These are phyloP conservation scores for Eristalis pertinax DNA, from an alignment of 2,888 invertebrate genomes.

Conservation along the genomic window DNA sequence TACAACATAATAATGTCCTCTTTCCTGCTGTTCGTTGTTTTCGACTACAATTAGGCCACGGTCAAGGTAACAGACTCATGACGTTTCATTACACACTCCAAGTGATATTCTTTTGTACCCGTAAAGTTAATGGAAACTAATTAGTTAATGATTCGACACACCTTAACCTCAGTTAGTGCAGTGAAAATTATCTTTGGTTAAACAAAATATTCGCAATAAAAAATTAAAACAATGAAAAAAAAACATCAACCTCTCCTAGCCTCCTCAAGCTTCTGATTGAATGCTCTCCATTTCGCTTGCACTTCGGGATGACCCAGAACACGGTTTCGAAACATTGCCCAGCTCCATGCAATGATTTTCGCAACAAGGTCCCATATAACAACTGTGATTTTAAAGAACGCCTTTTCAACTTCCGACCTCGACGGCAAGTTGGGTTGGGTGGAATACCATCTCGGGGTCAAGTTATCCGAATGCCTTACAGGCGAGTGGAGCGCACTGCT, in stretches of 20 bases:
- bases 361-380: conserved; percentile 76
- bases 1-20: no score
- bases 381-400: conserved; percentile 77
- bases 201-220: not conserved
- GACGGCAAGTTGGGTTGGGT: conserved; percentile 74
- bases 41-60: not conserved
- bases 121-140: not conserved
- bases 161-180: not conserved
- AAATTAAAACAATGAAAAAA: not conserved
- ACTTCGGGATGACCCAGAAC: conserved; percentile 74
- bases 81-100: not conserved
- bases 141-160: not conserved
- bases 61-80: not conserved
- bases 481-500: not conserved
- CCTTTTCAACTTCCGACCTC: conserved; percentile 76
- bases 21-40: not conserved
- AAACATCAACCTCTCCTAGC: conserved; percentile 75
- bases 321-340: conserved; percentile 47
- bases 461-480: not conserved
- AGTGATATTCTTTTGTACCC: not conserved
- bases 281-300: conserved; percentile 75
- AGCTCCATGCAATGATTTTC: conserved; percentile 27
- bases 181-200: not conserved
- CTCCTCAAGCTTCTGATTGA: conserved; percentile 77
- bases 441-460: conserved; percentile 11